Evolutionary conservation across 2,888 invertebrate species (phyloP).

Genomic region (Miltochrista miniata): DNA sequence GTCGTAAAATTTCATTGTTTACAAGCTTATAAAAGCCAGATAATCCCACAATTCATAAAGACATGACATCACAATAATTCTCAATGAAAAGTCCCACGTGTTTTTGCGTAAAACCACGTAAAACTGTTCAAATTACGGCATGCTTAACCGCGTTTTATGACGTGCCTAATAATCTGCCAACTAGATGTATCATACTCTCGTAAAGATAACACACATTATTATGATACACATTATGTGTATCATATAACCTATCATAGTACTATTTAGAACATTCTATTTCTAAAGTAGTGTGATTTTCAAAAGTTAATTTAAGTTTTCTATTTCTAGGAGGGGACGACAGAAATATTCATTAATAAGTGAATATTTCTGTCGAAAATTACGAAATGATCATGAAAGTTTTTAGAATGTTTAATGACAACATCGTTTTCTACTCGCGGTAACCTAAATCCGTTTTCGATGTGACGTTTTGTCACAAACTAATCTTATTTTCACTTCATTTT

Average conservation of each 20-base stretch:
- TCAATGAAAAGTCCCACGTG: slow-evolving; percentile 39
- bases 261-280: slow-evolving; percentile 26
- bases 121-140: slow-evolving; percentile 34
- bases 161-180: slow-evolving; percentile 40
- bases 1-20: slow-evolving; percentile 27
- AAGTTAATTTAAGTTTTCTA: slow-evolving; percentile 14
- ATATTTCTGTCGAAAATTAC: slow-evolving; percentile 8
- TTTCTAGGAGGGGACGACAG: slow-evolving; percentile 12
- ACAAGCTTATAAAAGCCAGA: slow-evolving; percentile 9
- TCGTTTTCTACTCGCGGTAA: slow-evolving; percentile 14
- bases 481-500: not conserved
- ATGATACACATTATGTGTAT: slow-evolving; percentile 19
- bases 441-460: slow-evolving; percentile 9
- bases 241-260: slow-evolving; percentile 26
- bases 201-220: slow-evolving; percentile 23
- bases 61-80: slow-evolving; percentile 5
- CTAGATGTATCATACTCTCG: slow-evolving; percentile 29
- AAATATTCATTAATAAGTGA: slow-evolving; percentile 7
- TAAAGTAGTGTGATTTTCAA: slow-evolving; percentile 24
- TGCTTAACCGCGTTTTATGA: slow-evolving; percentile 41
- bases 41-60: slow-evolving; percentile 16
- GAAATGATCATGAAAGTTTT: slow-evolving; percentile 10
- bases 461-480: not conserved
- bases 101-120: slow-evolving; percentile 22
- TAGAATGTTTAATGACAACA: slow-evolving; percentile 14